These are phyloP conservation scores for Ageneiosus marmoratus DNA, from an alignment of 2,113 vertebrate genomes.

Conservation along the genomic window DNA sequence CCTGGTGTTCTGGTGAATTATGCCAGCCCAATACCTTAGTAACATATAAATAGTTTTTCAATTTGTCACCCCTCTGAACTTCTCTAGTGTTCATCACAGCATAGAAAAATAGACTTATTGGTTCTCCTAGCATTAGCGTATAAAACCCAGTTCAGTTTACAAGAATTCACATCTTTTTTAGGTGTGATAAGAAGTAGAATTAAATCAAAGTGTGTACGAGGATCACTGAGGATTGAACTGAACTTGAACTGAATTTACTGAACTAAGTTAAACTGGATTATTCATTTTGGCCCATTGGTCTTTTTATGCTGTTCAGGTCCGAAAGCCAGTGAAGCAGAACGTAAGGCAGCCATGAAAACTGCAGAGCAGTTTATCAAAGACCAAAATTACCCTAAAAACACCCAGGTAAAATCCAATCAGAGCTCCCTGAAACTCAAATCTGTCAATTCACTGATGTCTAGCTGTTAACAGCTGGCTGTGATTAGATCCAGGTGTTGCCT, in stretches of 20 bases:
- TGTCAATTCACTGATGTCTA: not conserved
- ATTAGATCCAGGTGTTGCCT: slow-evolving; percentile 69
- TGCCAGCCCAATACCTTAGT: too few species aligned
- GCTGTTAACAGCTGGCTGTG: not conserved
- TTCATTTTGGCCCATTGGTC: not conserved
- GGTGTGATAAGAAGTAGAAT: not conserved
- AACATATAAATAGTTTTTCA: too few species aligned
- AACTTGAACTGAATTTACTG: not conserved
- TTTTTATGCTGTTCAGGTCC: slow-evolving; percentile 55
- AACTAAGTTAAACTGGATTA: not conserved
- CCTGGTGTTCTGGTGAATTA: too few species aligned
- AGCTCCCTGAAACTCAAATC: not conserved
- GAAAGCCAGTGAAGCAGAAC: slow-evolving; percentile 61
- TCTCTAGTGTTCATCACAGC: not conserved
- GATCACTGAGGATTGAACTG: too few species aligned
- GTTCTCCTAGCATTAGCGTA: not conserved
- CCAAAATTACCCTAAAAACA: slow-evolving; percentile 64
- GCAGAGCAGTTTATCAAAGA: slow-evolving; percentile 68
- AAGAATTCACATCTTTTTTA: not conserved
- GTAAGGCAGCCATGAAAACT: slow-evolving; percentile 58
- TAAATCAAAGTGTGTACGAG: not conserved
- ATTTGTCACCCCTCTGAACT: too few species aligned
- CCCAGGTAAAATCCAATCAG: slow-evolving; percentile 59
- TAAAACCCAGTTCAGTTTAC: not conserved
- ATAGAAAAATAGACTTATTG: not conserved